Base-by-base conservation (phyloP, 2,888 invertebrate species). In the Sinelater perroti region DNA sequence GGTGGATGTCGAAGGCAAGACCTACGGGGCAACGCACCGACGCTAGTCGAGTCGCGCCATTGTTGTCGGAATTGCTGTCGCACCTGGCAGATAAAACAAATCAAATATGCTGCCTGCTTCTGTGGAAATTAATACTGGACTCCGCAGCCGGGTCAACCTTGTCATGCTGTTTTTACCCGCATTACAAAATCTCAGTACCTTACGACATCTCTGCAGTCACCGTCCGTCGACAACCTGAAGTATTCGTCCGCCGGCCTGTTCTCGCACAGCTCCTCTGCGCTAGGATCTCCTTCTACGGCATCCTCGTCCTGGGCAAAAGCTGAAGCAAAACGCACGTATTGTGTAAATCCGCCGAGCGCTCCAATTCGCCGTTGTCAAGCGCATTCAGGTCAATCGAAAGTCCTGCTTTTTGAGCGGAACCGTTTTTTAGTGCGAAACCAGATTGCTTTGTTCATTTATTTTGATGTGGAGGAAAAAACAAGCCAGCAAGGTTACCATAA, bases 141-240 rank as follows among this genome's bases (percentile, higher is more conserved):
- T n/a, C n/a, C n/a, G n/a, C n/a, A n/a, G n/a, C n/a, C n/a, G n/a
- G n/a, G n/a, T n/a, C n/a, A n/a, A n/a, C 18, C 10, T 20, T 42
- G 11, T 42, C 11, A 38, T 21, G 18, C 24, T 16, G 7, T 24
- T 11, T 6, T 24, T 7, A 24, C n/a, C 6, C 6, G 26, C n/a
- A 24, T 24, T n/a, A n/a, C n/a, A n/a, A n/a, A n/a, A n/a, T n/a
- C n/a, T n/a, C n/a, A n/a, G n/a, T 83, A 94, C 91, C 95, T 93
- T 74, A 95, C 94, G 67, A 95, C 95, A 78, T 95, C 95, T 70
- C 95, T 87, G 80, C 95, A 95, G 80, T 95, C 95, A 63, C 90
- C 89, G 17, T 92, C 92, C 46, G 88, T 85, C 66, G 86, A 83
- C 68, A 94, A 82, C 66, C 95, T 87, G 84, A 95, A 95, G 81